A percentile compares a stretch with the other conserved stretches of the same genome.
phyloP scores from a whole-genome alignment of 2,113 vertebrate genomes.

The Melospiza melodia region DNA sequence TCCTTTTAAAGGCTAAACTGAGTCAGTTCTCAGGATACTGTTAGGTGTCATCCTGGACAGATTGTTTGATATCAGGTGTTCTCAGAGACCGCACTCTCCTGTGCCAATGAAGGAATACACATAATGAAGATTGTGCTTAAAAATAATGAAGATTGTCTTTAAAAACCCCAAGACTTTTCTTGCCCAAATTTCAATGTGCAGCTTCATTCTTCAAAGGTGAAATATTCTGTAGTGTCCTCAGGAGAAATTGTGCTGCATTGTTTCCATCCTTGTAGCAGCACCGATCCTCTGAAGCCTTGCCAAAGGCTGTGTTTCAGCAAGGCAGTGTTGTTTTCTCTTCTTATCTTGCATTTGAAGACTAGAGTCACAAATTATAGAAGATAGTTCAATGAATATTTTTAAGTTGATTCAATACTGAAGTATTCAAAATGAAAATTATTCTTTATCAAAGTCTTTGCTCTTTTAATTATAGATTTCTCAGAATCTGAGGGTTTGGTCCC shows the following conservation, averaged over 20 bases:
- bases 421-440: background rate
- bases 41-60: background rate
- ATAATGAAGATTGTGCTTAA: too few relatives aligned
- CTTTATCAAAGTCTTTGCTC: background rate
- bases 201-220: background rate
- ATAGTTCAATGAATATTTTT: background rate
- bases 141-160: background rate
- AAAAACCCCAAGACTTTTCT: background rate
- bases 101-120: background rate
- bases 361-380: background rate
- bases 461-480: background rate
- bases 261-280: background rate
- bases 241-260: background rate
- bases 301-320: slow-evolving; percentile 10
- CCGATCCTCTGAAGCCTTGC: background rate
- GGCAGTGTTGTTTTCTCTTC: background rate
- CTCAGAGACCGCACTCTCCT: background rate
- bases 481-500: background rate
- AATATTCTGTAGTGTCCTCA: background rate
- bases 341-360: background rate
- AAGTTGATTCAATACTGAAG: background rate
- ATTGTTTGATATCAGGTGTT: background rate
- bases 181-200: background rate
- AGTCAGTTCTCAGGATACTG: background rate
- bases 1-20: background rate